These are phyloP conservation scores for Discoglossus pictus DNA, from an alignment of 2,797 vertebrate species.

Conservation along the genomic window DNA sequence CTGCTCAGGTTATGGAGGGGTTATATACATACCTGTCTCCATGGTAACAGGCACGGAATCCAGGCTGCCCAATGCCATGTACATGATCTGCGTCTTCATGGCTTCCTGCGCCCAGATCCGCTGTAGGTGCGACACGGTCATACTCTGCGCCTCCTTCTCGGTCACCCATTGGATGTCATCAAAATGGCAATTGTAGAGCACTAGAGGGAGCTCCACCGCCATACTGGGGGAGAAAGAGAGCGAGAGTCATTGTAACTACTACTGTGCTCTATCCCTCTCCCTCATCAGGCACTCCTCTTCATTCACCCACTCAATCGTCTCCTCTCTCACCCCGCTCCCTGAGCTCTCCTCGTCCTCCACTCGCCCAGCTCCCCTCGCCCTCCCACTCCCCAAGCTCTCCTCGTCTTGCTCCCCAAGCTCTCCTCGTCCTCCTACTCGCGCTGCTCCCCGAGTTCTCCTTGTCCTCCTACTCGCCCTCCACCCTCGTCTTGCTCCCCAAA, in stretches of 20 bases:
- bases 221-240: constrained; percentile 72
- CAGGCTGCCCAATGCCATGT: constrained; percentile 80
- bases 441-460: too few species aligned
- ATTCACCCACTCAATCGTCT: neutral
- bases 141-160: constrained; percentile 69
- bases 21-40: constrained; percentile 1
- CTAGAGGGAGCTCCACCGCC: constrained; percentile 92
- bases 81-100: constrained; percentile 79
- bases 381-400: too few species aligned
- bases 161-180: constrained; percentile 80
- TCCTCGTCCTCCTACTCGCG: too few species aligned
- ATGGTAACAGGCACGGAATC: constrained; percentile 55
- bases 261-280: too few species aligned
- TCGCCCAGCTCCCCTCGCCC: too few species aligned
- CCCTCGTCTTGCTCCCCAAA: too few species aligned
- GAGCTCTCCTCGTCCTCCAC: neutral
- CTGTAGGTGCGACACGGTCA: constrained; percentile 80
- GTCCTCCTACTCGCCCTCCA: neutral
- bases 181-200: constrained; percentile 87
- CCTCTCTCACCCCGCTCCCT: too few species aligned
- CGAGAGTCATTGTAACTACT: too few species aligned
- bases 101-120: constrained; percentile 87
- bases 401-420: too few species aligned
- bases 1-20: neutral
- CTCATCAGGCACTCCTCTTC: neutral